Evolutionary conservation across 2,113 vertebrate genomes (phyloP), one percentile per base, ranked within the genome.

Genomic region (Tautogolabrus adspersus): DNA sequence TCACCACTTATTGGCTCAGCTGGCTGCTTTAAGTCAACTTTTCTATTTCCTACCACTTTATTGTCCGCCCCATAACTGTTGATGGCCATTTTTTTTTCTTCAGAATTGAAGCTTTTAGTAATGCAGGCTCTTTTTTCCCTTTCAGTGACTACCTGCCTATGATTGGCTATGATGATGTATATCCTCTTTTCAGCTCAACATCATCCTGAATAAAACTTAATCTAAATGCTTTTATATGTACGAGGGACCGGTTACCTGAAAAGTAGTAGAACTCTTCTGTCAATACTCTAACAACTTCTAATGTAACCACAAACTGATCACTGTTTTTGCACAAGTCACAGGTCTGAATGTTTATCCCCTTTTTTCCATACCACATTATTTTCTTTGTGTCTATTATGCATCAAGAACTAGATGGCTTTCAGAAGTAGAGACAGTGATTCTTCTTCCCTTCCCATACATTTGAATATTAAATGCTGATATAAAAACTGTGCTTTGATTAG

Each of bases 1-100:
- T 89, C 88, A 89, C 83, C 85, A 89, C 89, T 88, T 93, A 92
- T 87, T 87, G 87, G 87, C 89, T 90, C 89, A 88, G 88, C 85
- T 91, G 86, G 85, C 84, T 91, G 88, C 82, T 86, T 86, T 90
- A 40, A 74, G 82, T 86, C 87, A 85, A 68, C 86, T 85, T 83
- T 78, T 88, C 87, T 79, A 61, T 84, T 82, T 88, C 44, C 86
- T 81, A 69, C 86, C 76, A 72, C 70, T 83, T 90, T 86, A 88
- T 80, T 84, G 81, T 90, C 88, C 79, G 80, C 76, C 81, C 84
- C 71, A 75, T 88, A 10, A 85, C 83, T 90, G 77, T 70, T 55
- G 18, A 57, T 49, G 85, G 87, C 80, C 23, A n/a, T 5, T 34
- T 34, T 6, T 26, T 26, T n/a, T n/a, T n/a, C n/a, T 26, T 3